These are phyloP conservation scores for Eumeta japonica DNA, from an alignment of 1,140 invertebrate species.

Conservation along the genomic window DNA sequence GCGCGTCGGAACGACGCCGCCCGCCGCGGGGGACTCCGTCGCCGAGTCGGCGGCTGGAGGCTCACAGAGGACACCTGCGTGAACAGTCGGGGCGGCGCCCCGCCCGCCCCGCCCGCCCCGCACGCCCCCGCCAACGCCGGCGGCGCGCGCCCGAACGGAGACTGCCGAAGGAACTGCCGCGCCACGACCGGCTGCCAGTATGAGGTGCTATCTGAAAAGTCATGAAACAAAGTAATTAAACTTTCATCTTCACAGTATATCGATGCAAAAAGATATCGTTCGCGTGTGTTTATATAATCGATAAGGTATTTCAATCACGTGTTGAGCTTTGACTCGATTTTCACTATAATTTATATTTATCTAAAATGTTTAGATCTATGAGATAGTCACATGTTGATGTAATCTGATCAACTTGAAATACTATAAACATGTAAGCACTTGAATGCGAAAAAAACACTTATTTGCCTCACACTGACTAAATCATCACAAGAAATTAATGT, in stretches of 20 bases:
- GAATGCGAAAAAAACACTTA: too few relatives aligned
- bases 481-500: too few relatives aligned
- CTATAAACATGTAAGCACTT: too few relatives aligned
- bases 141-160: constrained; percentile 55
- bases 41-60: constrained; percentile 27
- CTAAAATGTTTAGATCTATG: too few relatives aligned
- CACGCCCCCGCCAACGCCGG: constrained; percentile 10
- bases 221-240: background rate
- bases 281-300: background rate
- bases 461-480: too few relatives aligned
- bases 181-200: constrained; percentile 66
- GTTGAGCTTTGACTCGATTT: background rate
- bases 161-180: constrained; percentile 63
- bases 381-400: too few relatives aligned
- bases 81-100: constrained; percentile 31
- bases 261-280: background rate
- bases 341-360: background rate
- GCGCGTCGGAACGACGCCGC: constrained; percentile 40
- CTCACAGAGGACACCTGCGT: constrained; percentile 44
- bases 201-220: constrained; percentile 19
- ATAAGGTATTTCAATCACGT: constrained; percentile 2
- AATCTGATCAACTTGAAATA: too few relatives aligned
- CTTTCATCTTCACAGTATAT: background rate
- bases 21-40: constrained; percentile 32
- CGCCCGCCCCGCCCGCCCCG: constrained; percentile 11